Percentiles rank a stretch among this genome's conserved stretches.
These are phyloP conservation scores for Portunus trituberculatus DNA, from an alignment of 1,140 invertebrate species.

Conservation along the genomic window DNA sequence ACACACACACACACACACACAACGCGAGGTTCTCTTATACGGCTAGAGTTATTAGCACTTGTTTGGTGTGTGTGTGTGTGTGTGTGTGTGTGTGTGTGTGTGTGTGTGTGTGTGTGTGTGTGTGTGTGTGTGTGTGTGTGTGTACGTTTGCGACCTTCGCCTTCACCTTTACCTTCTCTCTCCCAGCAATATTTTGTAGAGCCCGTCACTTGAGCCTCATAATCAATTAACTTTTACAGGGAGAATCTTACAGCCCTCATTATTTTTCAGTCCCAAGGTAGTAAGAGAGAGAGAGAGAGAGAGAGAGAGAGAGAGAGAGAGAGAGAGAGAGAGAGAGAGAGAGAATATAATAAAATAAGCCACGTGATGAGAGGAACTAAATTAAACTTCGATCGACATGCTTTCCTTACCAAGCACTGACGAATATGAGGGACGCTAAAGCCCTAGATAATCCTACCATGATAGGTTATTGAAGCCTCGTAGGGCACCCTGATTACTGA, in stretches of 20 bases:
- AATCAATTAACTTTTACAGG: too few species aligned
- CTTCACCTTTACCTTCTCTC: neutral
- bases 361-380: too few species aligned
- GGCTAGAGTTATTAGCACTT: too few species aligned
- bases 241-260: neutral
- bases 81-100: too few species aligned
- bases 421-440: too few species aligned
- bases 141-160: neutral
- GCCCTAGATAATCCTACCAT: too few species aligned
- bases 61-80: neutral
- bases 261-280: neutral
- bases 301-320: slow-evolving; percentile 17
- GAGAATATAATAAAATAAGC: too few species aligned
- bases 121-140: neutral
- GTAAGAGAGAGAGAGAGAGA: neutral
- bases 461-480: too few species aligned
- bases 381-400: too few species aligned
- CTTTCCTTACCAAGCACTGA: too few species aligned
- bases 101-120: slow-evolving; percentile 15
- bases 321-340: too few species aligned
- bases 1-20: slow-evolving; percentile 41
- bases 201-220: neutral
- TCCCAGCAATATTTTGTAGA: neutral
- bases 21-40: neutral
- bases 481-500: too few species aligned